phyloP scores from a whole-genome alignment of 2,888 invertebrate species.

The Latrodectus elegans region DNA sequence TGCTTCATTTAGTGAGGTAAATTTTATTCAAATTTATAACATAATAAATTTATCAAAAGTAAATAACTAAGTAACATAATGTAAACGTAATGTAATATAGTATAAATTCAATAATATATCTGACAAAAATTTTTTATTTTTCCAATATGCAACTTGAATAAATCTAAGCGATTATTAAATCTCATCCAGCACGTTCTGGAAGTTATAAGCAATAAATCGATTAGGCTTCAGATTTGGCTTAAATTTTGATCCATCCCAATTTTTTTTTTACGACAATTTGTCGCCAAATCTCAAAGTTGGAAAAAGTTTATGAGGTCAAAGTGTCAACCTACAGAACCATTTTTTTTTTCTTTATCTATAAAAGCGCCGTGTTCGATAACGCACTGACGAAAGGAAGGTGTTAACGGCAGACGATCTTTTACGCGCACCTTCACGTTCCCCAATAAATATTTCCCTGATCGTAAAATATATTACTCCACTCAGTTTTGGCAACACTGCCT shows the following conservation, averaged over 20 bases:
- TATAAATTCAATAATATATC: too few species aligned
- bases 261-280: constrained; percentile 3
- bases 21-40: too few species aligned
- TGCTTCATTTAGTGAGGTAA: too few species aligned
- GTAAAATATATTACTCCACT: constrained; percentile 5
- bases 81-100: too few species aligned
- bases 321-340: neutral
- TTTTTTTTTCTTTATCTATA: neutral
- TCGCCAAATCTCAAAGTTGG: neutral
- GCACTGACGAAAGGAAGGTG: neutral
- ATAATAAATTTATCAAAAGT: too few species aligned
- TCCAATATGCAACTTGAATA: too few species aligned
- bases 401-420: constrained; percentile 3
- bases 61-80: too few species aligned
- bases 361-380: neutral
- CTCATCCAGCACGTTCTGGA: too few species aligned
- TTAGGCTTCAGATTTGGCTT: neutral
- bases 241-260: neutral
- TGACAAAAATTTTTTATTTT: too few species aligned
- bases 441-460: constrained; percentile 2
- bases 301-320: neutral
- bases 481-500: constrained; percentile 2
- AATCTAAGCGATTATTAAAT: too few species aligned
- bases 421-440: neutral
- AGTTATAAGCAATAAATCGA: neutral